phyloP scores from a whole-genome alignment of 2,797 vertebrate species.

The Sitta carolinensis region DNA sequence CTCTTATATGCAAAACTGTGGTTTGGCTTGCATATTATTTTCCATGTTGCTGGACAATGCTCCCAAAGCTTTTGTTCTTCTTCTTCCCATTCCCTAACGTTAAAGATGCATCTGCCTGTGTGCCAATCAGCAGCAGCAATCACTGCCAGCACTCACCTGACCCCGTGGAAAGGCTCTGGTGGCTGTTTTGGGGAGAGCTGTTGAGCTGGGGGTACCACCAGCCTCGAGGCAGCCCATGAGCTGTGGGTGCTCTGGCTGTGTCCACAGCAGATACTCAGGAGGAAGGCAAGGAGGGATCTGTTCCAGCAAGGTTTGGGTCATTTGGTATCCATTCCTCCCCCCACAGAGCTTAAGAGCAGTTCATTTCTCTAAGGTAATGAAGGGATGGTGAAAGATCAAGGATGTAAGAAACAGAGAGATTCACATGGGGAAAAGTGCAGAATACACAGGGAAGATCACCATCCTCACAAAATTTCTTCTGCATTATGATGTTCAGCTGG shows the following conservation, averaged over 20 bases:
- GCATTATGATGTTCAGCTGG: background rate
- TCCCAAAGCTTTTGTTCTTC: background rate
- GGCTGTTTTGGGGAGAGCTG: background rate
- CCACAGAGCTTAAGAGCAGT: background rate
- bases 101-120: background rate
- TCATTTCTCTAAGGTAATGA: background rate
- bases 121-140: background rate
- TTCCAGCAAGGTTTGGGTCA: background rate
- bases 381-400: fast-evolving
- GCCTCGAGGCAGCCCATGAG: background rate
- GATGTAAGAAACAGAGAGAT: background rate
- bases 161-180: fast-evolving
- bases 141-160: fast-evolving
- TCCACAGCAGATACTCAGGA: background rate
- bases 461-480: background rate
- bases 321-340: background rate
- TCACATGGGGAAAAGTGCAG: background rate
- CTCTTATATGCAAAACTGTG: background rate
- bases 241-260: background rate
- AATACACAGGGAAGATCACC: background rate
- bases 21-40: background rate
- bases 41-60: background rate
- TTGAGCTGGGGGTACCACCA: background rate
- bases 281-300: background rate
- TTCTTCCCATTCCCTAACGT: background rate